Percentiles rank a stretch among this genome's conserved stretches.
These are phyloP conservation scores for Ceratotherium simum DNA, from an alignment of 2,113 vertebrate species.

Conservation along the genomic window DNA sequence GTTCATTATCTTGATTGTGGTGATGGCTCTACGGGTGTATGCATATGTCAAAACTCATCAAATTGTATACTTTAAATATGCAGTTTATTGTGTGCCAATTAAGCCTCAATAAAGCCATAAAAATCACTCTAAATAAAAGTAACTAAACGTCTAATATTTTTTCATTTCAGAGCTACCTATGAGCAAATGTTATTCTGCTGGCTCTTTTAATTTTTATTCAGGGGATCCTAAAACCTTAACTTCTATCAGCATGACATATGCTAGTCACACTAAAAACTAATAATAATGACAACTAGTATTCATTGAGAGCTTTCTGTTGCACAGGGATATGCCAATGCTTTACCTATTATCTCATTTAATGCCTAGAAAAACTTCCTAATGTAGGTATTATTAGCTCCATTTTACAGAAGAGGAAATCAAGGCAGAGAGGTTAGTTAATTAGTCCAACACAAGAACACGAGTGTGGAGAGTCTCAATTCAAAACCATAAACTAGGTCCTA, in stretches of 20 bases:
- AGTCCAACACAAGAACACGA: neutral
- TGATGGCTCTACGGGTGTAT: neutral
- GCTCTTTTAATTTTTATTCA: neutral
- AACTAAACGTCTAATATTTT: neutral
- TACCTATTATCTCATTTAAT: neutral
- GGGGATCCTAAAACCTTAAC: neutral
- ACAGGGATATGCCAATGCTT: neutral
- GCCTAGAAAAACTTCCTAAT: neutral
- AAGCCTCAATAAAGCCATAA: neutral
- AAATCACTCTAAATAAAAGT: neutral
- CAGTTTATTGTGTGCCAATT: neutral
- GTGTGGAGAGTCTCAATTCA: neutral
- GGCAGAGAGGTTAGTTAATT: neutral
- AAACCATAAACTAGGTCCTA: neutral
- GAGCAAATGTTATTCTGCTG: neutral
- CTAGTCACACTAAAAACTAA: neutral
- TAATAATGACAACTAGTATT: neutral
- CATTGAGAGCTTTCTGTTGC: neutral
- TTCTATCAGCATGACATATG: neutral
- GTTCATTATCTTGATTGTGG: neutral
- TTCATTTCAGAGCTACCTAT: neutral
- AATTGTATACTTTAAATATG: neutral
- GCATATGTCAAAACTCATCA: neutral
- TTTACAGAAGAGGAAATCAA: constrained; percentile 31
- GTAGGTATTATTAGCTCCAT: neutral